Conservation (phyloP, 1,140 invertebrate species). For the Pentalonia nigronervosa region DNA sequence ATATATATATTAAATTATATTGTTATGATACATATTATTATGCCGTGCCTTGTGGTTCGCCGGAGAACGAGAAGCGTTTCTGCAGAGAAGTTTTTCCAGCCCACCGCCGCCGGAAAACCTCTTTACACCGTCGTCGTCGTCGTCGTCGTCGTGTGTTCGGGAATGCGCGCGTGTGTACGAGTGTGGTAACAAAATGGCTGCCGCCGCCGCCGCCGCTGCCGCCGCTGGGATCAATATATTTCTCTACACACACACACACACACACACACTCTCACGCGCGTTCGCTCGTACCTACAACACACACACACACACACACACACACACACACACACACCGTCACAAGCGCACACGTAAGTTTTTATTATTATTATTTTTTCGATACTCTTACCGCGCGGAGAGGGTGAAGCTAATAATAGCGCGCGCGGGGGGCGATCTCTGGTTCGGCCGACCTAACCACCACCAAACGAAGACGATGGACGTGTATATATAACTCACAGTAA, state of each 20-base stretch:
- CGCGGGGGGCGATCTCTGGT: not conserved
- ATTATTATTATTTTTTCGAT: not conserved
- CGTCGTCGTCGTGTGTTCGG: slow-evolving; percentile 15
- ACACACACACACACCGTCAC: not conserved
- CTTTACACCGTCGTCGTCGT: not conserved
- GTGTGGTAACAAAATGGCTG: slow-evolving; percentile 48
- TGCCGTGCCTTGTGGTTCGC: not conserved
- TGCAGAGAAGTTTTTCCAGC: not conserved
- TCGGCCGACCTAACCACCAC: too few species aligned
- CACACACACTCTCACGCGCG: not conserved
- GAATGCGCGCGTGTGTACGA: slow-evolving; percentile 35
- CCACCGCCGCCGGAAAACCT: slow-evolving; percentile 4
- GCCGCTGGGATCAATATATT: slow-evolving; percentile 36
- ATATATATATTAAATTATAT: not conserved
- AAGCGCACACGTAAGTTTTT: not conserved
- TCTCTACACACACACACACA: not conserved
- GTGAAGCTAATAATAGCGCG: not conserved
- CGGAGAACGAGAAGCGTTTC: not conserved
- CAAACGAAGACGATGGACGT: too few species aligned
- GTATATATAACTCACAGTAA: too few species aligned
- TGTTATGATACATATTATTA: not conserved
- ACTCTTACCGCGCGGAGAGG: not conserved
- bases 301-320: not conserved
- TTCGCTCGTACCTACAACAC: not conserved
- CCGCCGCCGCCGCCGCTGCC: not conserved